Evolutionary conservation across 2,797 vertebrate genomes (phyloP), one percentile per base, ranked within the genome.

Genomic region (Poliocrania exsul): DNA sequence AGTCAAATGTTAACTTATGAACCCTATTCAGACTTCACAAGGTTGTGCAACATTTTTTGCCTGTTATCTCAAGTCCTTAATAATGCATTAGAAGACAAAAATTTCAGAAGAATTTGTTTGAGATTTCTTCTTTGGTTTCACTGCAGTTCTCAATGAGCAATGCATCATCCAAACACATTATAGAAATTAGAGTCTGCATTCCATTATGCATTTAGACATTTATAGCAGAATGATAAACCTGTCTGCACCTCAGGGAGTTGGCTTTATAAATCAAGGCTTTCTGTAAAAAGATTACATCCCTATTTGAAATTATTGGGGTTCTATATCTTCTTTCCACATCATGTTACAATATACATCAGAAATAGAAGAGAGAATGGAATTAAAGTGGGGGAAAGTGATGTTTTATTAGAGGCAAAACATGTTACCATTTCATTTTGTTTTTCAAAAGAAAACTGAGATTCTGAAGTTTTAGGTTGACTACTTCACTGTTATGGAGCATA

Each of bases 161-260:
- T 97, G 96, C 51, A 97, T 97, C 96, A 97, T 96, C 90, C 88
- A 97, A 97, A 97, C 92, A 96, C 91, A 96, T 95, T 97, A 97
- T 44, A 97, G 96, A 98, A 97, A 97, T 97, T 97, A 97, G 91
- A 93, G 66, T 66, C 94, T 97, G 90, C 92, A 96, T 96, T 97
- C 94, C 94, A 97, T 97, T 97, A 97, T 94, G 94, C 92, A 97
- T 95, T 96, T 93, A 97, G 96, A 97, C 97, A 97, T 97, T 98
- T 97, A 97, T 94, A 97, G 92, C 88, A 97, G 87, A 87, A 96
- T 97, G 97, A 97, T 97, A 98, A 97, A 97, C 95, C 96, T 97
- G 78, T 93, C 96, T 97, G 88, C 58, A 97, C 90, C 87, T 96
- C 96, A 94, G 93, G 82, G 90, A 94, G 65, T 77, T 97, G 60